Percentiles rank a stretch among this genome's conserved stretches.
Evolutionary conservation across 2,888 invertebrate genomes (phyloP).

Genomic region (Lepidochitona cinerea): DNA sequence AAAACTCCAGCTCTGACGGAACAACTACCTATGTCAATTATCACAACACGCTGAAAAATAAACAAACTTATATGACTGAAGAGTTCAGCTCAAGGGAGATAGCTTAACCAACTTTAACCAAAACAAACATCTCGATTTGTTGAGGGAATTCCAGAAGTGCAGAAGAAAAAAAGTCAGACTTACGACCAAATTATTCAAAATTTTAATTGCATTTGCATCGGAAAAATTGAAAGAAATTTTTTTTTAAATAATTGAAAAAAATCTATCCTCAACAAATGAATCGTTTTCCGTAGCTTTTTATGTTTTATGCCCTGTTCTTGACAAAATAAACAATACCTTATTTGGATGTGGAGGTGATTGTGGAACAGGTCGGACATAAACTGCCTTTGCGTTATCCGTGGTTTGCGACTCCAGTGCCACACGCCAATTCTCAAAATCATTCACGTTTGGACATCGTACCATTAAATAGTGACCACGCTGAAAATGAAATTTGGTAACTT

Average conservation of each 20-base stretch:
- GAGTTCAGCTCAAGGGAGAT: no score
- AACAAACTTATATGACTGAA: no score
- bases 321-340: slow-evolving; percentile 44
- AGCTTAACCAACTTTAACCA: no score
- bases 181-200: no score
- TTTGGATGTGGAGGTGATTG: slow-evolving; percentile 46
- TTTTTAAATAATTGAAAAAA: not conserved
- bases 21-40: slow-evolving; percentile 76
- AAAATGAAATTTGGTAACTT: no score
- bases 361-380: slow-evolving; percentile 73
- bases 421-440: slow-evolving; percentile 73
- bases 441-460: slow-evolving; percentile 71
- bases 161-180: no score
- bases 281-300: no score
- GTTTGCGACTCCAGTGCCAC: slow-evolving; percentile 74
- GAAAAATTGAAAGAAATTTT: slow-evolving; percentile 1
- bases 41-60: slow-evolving; percentile 71
- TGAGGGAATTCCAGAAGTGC: no score
- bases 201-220: no score
- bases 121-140: no score
- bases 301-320: no score
- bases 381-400: slow-evolving; percentile 70
- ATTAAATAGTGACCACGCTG: slow-evolving; percentile 74
- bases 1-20: slow-evolving; percentile 75
- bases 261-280: no score